Evolutionary conservation across 2,113 vertebrate species (phyloP), one percentile per base, ranked within the genome.

Genomic region (Istiophorus platypterus): DNA sequence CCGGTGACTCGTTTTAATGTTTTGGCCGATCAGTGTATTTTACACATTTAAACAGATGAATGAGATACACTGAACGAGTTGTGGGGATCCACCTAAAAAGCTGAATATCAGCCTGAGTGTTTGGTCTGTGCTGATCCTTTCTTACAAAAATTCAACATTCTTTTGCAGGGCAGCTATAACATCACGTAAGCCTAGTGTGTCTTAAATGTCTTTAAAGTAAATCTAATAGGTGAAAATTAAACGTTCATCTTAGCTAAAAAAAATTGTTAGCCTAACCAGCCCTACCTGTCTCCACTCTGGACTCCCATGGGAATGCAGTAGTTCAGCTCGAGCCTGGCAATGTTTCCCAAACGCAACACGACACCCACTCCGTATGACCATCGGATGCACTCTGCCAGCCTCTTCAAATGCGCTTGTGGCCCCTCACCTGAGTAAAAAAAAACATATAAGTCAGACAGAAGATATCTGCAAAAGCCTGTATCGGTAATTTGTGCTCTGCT

Each of bases 291-390:
- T 51, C 98, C 98, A 26, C 88, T 89, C 93, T 99, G 98, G 66
- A 99, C 97, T 57, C 98, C 97, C 97, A 99, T 98, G 47, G 98
- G 98, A 94, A 99, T 93, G 91, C 98, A 99, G 92, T 99, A 99
- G 85, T 99, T 99, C 7, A 99, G 96, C 71, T 99, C 98, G 69
- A 99, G 91, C 18, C 98, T 92, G 14, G 98, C 98, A 0, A 99
- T 99, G 93, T 99, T 99, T 18, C 98, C 98, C 1, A 99, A 96
- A 59, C 97, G 93, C 61, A 99, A 94, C 73, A 99, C 96, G 2
- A 99, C 89, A 0, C 98, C 98, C 0, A 97, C 92, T 0, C 98
- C 98, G 0, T 99, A 99, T 0, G 98, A 99, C 98, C 98, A 99
- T 68, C 98, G 98, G 86, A 99, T 97, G 42, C 89, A 97, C 80